Conservation (phyloP, 1,140 invertebrate species). For the Ostrea edulis region DNA sequence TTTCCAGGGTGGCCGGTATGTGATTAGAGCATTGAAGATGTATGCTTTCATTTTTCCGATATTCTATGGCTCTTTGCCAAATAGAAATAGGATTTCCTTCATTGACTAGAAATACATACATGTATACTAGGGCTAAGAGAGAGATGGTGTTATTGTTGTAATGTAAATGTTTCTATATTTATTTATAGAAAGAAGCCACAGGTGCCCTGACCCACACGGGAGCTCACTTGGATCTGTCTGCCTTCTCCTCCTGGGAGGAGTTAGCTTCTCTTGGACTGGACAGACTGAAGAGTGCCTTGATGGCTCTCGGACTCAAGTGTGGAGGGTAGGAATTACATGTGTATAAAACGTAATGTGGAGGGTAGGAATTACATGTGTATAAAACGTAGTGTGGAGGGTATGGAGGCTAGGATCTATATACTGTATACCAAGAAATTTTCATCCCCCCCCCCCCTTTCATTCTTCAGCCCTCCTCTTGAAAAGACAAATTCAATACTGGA, state of each 20-base stretch:
- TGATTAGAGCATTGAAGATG: not conserved
- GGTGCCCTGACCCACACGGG: constrained; percentile 93
- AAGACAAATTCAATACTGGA: too few relatives aligned
- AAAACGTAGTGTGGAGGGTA: constrained; percentile 96
- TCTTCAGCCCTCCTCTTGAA: too few relatives aligned
- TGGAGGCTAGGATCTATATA: not conserved
- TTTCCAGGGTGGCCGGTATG: constrained; percentile 95
- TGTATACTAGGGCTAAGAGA: too few relatives aligned
- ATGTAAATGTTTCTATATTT: not conserved
- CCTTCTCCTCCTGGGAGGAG: constrained; percentile 97
- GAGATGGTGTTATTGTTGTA: too few relatives aligned
- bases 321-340: constrained; percentile 86
- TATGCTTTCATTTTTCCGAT: not conserved
- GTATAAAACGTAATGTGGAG: constrained; percentile 93
- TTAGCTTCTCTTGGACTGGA: constrained; percentile 97
- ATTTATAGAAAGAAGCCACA: constrained; percentile 92
- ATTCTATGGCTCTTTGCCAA: not conserved
- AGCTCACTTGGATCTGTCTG: constrained; percentile 97
- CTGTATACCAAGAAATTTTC: not conserved
- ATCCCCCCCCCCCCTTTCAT: too few relatives aligned
- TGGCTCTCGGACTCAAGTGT: constrained; percentile 98
- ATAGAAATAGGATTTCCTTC: not conserved
- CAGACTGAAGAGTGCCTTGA: constrained; percentile 96
- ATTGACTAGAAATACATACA: not conserved
- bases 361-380: constrained; percentile 80